phyloP scores from a whole-genome alignment of 2,797 vertebrate genomes.

The Xenopus petersii region DNA sequence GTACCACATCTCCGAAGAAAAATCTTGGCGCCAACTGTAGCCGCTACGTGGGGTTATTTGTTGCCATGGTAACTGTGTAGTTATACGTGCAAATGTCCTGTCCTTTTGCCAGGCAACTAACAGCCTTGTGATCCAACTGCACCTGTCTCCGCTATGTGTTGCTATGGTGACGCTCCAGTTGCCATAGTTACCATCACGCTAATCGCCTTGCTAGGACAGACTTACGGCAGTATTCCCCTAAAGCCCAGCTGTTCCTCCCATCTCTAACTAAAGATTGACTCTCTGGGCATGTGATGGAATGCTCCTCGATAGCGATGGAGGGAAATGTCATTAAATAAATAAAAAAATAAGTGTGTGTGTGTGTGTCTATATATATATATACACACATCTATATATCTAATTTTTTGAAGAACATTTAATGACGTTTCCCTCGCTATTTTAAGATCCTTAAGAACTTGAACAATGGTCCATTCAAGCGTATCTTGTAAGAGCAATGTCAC shows the following conservation, averaged over 20 bases:
- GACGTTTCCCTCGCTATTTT: too few relatives aligned
- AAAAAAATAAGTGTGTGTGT: too few relatives aligned
- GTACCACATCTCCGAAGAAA: constrained; percentile 49
- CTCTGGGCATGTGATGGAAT: constrained; percentile 71
- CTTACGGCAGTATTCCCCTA: constrained; percentile 66
- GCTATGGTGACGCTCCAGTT: constrained; percentile 81
- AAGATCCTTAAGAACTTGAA: too few relatives aligned
- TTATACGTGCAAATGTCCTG: constrained; percentile 84
- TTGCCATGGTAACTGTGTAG: constrained; percentile 84
- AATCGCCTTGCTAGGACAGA: constrained; percentile 77
- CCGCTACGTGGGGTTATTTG: constrained; percentile 81
- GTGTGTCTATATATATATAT: too few relatives aligned
- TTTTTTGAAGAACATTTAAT: too few relatives aligned
- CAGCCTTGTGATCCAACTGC: constrained; percentile 79
- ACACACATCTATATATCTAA: too few relatives aligned
- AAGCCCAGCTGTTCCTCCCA: constrained; percentile 73
- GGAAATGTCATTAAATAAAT: constrained; percentile 51
- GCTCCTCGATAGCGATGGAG: constrained; percentile 51
- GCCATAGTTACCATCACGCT: constrained; percentile 79
- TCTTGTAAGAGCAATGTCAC: too few relatives aligned
- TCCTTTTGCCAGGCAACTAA: constrained; percentile 87
- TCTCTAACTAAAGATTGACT: constrained; percentile 75
- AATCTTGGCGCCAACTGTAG: constrained; percentile 74
- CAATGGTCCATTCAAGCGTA: too few relatives aligned
- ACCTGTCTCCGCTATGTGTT: constrained; percentile 82